Evolutionary conservation across 1,140 invertebrate genomes (phyloP).

Genomic region (Forficula auricularia): DNA sequence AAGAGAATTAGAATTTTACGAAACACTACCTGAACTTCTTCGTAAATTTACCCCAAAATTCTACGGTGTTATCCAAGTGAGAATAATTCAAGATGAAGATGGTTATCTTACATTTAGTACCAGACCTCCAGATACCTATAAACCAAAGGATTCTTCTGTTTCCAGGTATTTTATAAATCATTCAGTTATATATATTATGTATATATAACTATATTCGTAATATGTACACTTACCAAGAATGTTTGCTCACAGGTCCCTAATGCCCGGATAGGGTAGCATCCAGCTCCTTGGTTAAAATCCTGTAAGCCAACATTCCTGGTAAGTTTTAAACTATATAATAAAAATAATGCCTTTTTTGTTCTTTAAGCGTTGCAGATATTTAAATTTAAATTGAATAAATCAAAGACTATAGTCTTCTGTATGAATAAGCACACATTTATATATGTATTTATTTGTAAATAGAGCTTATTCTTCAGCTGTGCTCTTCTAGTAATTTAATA

Average conservation of each 20-base stretch:
- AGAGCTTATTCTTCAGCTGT: background rate
- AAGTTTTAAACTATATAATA: slow-evolving; percentile 2
- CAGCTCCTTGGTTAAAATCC: background rate
- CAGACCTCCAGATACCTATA: slow-evolving; percentile 20
- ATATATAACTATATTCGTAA: background rate
- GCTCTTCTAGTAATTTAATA: background rate
- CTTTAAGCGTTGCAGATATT: background rate
- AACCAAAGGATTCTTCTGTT: slow-evolving; percentile 6
- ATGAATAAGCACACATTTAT: too few species aligned
- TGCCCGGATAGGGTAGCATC: background rate
- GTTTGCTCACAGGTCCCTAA: slow-evolving; percentile 6
- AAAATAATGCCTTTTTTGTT: background rate
- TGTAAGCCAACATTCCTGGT: slow-evolving; percentile 7
- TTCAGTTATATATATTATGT: background rate
- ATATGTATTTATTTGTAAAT: too few species aligned
- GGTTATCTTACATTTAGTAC: slow-evolving; percentile 32
- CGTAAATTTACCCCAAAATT: slow-evolving; percentile 35
- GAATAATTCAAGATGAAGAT: slow-evolving; percentile 23
- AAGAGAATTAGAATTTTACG: slow-evolving; percentile 36
- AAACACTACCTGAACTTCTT: slow-evolving; percentile 30
- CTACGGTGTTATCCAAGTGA: slow-evolving; percentile 23
- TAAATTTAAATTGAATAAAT: background rate
- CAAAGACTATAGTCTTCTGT: too few species aligned
- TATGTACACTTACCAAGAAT: slow-evolving; percentile 7
- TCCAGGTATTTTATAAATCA: slow-evolving; percentile 6